These are phyloP conservation scores for Stegostoma tigrinum DNA, from an alignment of 2,113 vertebrate genomes.

Conservation along the genomic window DNA sequence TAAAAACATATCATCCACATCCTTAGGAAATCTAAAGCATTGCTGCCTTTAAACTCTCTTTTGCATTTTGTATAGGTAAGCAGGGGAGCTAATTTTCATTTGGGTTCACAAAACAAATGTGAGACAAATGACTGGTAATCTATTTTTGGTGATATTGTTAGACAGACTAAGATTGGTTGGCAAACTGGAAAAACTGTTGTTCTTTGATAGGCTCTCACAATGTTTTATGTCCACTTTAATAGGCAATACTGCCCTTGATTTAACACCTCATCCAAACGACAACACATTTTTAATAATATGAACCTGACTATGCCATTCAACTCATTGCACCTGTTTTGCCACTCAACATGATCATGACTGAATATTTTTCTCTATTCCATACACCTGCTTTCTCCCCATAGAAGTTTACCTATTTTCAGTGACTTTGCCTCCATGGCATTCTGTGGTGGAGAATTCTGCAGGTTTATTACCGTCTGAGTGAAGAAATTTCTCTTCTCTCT, in stretches of 20 bases:
- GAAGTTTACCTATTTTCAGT: no score
- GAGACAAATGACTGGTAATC: background rate
- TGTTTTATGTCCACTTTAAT: background rate
- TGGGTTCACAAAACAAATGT: background rate
- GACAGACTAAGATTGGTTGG: background rate
- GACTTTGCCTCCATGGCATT: no score
- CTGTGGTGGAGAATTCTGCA: no score
- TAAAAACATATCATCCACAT: background rate
- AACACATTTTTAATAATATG: background rate
- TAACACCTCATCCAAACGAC: background rate
- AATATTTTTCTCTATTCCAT: no score
- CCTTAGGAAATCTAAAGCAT: background rate
- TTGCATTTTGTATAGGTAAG: background rate
- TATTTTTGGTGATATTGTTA: background rate
- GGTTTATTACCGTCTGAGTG: no score
- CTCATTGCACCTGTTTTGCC: no score
- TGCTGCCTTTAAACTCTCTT: background rate
- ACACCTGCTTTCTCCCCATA: no score
- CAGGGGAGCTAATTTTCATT: background rate
- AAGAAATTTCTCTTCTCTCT: no score
- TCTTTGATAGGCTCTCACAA: background rate
- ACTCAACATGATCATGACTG: no score
- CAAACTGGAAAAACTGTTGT: background rate
- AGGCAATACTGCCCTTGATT: background rate
- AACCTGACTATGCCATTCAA: no score